A percentile compares a stretch with the other conserved stretches of the same genome.
These are phyloP conservation scores for Panopea generosa DNA, from an alignment of 2,888 invertebrate genomes.

Conservation along the genomic window DNA sequence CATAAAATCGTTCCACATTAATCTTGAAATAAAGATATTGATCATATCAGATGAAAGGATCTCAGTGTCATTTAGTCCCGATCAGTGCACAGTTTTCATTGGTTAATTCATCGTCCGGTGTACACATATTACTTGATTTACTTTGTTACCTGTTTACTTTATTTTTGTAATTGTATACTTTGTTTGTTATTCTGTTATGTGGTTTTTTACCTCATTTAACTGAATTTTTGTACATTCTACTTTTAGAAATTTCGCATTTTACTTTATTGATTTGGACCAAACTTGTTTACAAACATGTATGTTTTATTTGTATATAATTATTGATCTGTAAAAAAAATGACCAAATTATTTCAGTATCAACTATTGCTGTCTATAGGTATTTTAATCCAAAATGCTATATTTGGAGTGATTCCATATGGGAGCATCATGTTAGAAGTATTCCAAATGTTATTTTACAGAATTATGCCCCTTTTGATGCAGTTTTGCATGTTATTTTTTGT, in stretches of 20 bases:
- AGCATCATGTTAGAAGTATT: constrained; percentile 7
- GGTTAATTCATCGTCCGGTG: no score
- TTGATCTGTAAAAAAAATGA: neutral
- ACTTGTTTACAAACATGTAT: neutral
- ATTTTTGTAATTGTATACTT: neutral
- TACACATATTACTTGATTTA: neutral
- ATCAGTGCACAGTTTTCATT: no score
- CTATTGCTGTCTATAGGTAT: neutral
- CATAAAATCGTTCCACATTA: no score
- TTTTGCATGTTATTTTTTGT: constrained; percentile 35
- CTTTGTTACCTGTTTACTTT: neutral
- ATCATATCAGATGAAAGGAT: no score
- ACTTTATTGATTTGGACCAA: neutral
- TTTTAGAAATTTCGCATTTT: neutral
- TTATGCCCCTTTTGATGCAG: constrained; percentile 4
- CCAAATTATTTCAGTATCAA: neutral
- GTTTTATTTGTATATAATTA: constrained; percentile 3
- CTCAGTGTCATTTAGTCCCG: no score
- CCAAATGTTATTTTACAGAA: constrained; percentile 9
- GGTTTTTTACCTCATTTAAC: constrained; percentile 8
- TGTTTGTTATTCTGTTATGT: neutral
- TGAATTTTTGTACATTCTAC: constrained; percentile 1
- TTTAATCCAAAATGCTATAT: neutral
- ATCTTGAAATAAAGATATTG: no score
- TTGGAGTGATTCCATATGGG: neutral